Percentiles rank a stretch among this genome's conserved stretches.
Evolutionary conservation across 2,797 vertebrate species (phyloP).

Genomic region (Chanos chanos): DNA sequence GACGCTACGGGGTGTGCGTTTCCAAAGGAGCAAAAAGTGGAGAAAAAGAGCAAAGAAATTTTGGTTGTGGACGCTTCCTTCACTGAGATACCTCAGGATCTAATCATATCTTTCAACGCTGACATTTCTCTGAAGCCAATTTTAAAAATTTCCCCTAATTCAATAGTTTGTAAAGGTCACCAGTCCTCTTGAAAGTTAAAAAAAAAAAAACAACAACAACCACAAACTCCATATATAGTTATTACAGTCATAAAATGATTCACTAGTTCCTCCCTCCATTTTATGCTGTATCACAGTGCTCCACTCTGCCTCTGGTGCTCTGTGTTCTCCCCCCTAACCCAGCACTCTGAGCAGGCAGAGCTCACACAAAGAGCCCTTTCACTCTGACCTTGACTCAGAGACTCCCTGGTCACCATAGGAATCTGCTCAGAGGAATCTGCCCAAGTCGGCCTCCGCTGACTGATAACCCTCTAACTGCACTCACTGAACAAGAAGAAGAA

Average conservation of each 20-base stretch:
- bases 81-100: background rate
- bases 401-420: conserved; percentile 72
- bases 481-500: conserved; percentile 20
- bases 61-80: background rate
- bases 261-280: conserved; percentile 48
- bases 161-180: too few relatives aligned
- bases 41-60: conserved; percentile 28
- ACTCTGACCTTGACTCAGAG: conserved; percentile 72
- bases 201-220: background rate
- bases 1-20: conserved; percentile 60
- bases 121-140: too few relatives aligned
- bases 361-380: conserved; percentile 74
- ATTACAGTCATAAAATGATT: conserved; percentile 28
- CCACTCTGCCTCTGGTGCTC: conserved; percentile 56
- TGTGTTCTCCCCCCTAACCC: conserved; percentile 52
- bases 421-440: conserved; percentile 65
- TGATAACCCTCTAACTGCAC: conserved; percentile 52
- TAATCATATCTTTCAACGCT: too few relatives aligned
- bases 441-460: conserved; percentile 41
- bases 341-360: conserved; percentile 29
- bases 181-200: background rate
- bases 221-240: background rate
- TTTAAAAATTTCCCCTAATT: too few relatives aligned
- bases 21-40: conserved; percentile 57
- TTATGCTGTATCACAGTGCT: conserved; percentile 54